Evolutionary conservation across 37 sponge, comb jelly and placozoan genomes (phyloP).

Genomic region (Halisarca cf. caerulea): DNA sequence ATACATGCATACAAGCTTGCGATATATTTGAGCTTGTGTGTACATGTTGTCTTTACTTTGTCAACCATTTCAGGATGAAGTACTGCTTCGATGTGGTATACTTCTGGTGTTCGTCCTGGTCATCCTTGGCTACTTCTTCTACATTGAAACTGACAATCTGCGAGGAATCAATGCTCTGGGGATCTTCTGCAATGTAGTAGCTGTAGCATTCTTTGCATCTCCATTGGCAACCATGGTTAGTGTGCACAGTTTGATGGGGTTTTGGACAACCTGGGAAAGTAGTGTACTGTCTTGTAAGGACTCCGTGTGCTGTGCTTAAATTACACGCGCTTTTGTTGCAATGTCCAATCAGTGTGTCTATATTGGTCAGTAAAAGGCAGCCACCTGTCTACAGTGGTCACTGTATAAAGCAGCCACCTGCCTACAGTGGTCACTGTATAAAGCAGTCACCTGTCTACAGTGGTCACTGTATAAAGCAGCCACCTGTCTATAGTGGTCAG

Average conservation of each 20-base stretch:
- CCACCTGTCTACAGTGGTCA: too few relatives aligned
- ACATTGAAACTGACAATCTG: constrained; percentile 12
- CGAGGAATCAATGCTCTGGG: constrained; percentile 39
- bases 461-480: too few relatives aligned
- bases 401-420: too few relatives aligned
- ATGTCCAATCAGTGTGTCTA: too few relatives aligned
- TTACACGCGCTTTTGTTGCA: too few relatives aligned
- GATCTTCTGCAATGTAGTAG: constrained; percentile 64
- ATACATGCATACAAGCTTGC: background rate
- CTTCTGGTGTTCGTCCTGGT: constrained; percentile 24
- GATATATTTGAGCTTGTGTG: background rate
- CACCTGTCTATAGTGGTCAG: too few relatives aligned
- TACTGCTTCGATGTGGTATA: constrained; percentile 31
- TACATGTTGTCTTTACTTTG: background rate
- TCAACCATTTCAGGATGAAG: constrained; percentile 18
- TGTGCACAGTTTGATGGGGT: background rate
- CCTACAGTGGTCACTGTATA: too few relatives aligned
- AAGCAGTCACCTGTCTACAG: too few relatives aligned
- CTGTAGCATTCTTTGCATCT: constrained; percentile 71
- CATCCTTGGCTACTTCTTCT: constrained; percentile 13
- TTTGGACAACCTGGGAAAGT: background rate
- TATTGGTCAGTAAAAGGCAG: too few relatives aligned
- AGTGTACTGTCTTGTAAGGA: background rate
- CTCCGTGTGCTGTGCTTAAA: too few relatives aligned
- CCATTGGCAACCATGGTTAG: constrained; percentile 73